Evolutionary conservation across 2,113 vertebrate genomes (phyloP).

Genomic region (Acanthisitta chloris): DNA sequence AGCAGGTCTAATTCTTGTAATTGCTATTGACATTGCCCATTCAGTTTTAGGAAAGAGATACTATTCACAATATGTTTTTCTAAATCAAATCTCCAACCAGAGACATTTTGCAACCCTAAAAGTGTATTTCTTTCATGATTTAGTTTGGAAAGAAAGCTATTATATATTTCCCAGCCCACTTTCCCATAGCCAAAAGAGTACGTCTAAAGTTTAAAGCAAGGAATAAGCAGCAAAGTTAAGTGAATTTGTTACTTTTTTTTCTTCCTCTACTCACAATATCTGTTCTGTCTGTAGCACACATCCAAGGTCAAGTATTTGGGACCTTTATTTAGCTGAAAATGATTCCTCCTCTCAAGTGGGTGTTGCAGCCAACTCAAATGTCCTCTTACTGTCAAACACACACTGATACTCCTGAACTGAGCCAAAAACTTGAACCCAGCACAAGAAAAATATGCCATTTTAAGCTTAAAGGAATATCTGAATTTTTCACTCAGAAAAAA

Average conservation of each 20-base stretch:
- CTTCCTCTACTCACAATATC: neutral
- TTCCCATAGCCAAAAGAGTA: neutral
- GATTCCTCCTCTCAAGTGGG: neutral
- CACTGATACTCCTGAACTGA: neutral
- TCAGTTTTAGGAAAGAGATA: neutral
- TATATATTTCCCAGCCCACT: neutral
- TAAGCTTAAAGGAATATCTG: neutral
- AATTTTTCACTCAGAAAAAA: neutral
- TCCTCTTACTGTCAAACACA: neutral
- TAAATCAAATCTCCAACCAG: neutral
- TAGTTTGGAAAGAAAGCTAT: neutral
- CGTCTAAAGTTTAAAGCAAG: neutral
- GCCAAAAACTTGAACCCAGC: rapidly evolving
- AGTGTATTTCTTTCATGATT: neutral
- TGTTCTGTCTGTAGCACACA: neutral
- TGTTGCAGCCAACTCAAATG: neutral
- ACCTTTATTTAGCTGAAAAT: neutral
- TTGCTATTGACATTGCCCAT: rapidly evolving
- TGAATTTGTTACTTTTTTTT: neutral
- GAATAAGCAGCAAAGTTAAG: neutral
- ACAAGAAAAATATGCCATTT: neutral
- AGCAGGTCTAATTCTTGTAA: neutral
- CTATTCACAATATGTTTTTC: neutral
- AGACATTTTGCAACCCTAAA: neutral
- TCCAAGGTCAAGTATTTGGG: neutral